Base-by-base conservation (phyloP, 1,140 invertebrate genomes). In the Drosophila athabasca region DNA sequence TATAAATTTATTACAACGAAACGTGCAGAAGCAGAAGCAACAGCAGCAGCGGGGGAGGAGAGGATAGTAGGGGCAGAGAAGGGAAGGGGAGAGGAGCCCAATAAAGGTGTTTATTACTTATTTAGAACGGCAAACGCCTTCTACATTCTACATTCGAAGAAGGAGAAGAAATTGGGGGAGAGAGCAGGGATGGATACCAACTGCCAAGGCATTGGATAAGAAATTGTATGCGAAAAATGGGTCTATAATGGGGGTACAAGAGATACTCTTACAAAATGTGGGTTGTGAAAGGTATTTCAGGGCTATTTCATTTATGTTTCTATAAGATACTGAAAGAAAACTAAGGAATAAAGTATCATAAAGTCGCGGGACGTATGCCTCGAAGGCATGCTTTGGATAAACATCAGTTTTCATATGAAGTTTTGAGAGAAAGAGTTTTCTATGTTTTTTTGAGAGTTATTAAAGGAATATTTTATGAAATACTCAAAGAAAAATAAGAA, bases 61-160 rank as follows among this genome's bases (percentile, higher is more conserved):
- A 9, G 29, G 1, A 29, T 1, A 7, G 24, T 24, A 29, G 9
- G 31, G 31, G 11, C 11, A 39, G 35, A 39, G 35, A 4, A 13
- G 60, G 31, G 54, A 19, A 19, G 17, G 17, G 17, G 17, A 19
- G 17, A 19, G 17, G 17, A 19, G 55, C 50, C 44, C 46, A 69
- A 31, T 51, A 67, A 83, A 83, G 79, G 79, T 79, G 79, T 84
- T 84, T 84, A 84, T 84, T 79, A 84, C 80, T 84, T 84, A 84
- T 84, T 84, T 84, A 84, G 58, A 52, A 52, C 54, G 61, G 51
- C 66, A 58, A 13, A 46, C 55, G 66, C 80, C 66, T 64, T 26
- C 61, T 8, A 46, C 69, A 50, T 29, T 60, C 50, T 24, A 3
- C 15, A 6, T 9, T 11, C 31, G 31, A 35, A 39, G 35, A 39